phyloP scores from a whole-genome alignment of 2,888 invertebrate species.

The Conomelus anceps region DNA sequence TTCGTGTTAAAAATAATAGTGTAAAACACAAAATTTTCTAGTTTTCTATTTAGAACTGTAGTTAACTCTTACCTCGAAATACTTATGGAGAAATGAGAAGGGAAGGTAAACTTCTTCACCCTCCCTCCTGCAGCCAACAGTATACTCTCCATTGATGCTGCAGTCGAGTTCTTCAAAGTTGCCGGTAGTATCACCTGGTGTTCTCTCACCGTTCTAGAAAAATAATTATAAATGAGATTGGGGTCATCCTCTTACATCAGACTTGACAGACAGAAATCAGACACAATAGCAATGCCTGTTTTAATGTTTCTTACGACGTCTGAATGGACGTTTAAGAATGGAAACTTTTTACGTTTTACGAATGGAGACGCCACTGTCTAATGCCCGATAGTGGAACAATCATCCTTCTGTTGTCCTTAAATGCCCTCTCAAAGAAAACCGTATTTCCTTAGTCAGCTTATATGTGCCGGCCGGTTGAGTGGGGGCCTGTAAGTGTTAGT shows the following conservation, averaged over 20 bases:
- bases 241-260: neutral
- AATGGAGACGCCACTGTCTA: too few relatives aligned
- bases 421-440: too few relatives aligned
- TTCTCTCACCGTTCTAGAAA: slow-evolving; percentile 17
- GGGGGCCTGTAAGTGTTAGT: too few relatives aligned
- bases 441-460: too few relatives aligned
- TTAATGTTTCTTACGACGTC: too few relatives aligned
- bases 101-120: slow-evolving; percentile 85
- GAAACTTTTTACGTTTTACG: too few relatives aligned
- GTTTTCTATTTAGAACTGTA: neutral
- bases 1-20: neutral
- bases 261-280: neutral
- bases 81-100: slow-evolving; percentile 85
- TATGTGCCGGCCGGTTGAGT: too few relatives aligned
- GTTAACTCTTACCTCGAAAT: slow-evolving; percentile 68
- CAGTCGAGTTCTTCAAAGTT: slow-evolving; percentile 70
- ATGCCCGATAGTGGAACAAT: too few relatives aligned
- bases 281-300: too few relatives aligned
- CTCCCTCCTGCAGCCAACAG: slow-evolving; percentile 69
- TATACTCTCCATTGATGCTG: slow-evolving; percentile 80
- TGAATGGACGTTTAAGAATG: too few relatives aligned
- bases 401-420: too few relatives aligned
- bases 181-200: neutral
- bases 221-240: neutral
- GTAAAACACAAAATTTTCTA: too few relatives aligned